These are phyloP conservation scores for Euborellia annulipes DNA, from an alignment of 1,140 invertebrate genomes.

Conservation along the genomic window DNA sequence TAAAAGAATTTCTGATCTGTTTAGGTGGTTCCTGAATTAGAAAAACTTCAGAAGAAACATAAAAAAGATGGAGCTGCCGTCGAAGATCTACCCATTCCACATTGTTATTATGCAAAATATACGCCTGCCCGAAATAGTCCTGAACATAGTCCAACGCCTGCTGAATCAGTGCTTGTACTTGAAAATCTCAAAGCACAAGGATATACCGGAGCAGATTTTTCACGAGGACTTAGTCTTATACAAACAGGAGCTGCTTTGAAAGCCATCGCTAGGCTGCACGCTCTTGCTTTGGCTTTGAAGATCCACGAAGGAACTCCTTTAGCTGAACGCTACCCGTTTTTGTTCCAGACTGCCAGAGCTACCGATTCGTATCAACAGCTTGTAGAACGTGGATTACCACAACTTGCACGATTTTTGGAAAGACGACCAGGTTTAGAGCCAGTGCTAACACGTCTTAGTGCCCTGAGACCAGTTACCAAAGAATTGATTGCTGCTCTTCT, in stretches of 20 bases:
- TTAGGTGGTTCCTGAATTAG: slow-evolving; percentile 45
- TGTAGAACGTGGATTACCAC: slow-evolving; percentile 50
- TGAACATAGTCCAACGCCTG: slow-evolving; percentile 32
- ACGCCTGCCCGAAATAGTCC: slow-evolving; percentile 16
- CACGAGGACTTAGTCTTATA: slow-evolving; percentile 44
- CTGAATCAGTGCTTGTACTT: slow-evolving; percentile 46
- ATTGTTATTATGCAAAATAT: slow-evolving; percentile 47
- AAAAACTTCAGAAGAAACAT: slow-evolving; percentile 33
- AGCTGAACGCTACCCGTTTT: slow-evolving; percentile 49
- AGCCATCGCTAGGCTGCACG: slow-evolving; percentile 53
- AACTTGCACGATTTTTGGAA: slow-evolving; percentile 36
- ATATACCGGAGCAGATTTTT: slow-evolving; percentile 39
- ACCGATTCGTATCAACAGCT: slow-evolving; percentile 61
- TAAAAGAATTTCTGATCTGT: too few species aligned
- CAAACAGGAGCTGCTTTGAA: slow-evolving; percentile 46
- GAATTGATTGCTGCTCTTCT: slow-evolving; percentile 45
- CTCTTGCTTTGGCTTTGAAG: slow-evolving; percentile 46
- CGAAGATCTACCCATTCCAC: slow-evolving; percentile 37
- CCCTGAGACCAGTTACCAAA: slow-evolving; percentile 38
- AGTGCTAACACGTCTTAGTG: slow-evolving; percentile 34
- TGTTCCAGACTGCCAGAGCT: slow-evolving; percentile 56
- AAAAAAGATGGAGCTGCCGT: slow-evolving; percentile 17
- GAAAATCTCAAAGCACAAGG: slow-evolving; percentile 38
- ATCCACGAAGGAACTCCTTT: slow-evolving; percentile 39
- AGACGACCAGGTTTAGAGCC: slow-evolving; percentile 38